Evolutionary conservation across 2,888 invertebrate genomes (phyloP).

Genomic region (Sesia bembeciformis): DNA sequence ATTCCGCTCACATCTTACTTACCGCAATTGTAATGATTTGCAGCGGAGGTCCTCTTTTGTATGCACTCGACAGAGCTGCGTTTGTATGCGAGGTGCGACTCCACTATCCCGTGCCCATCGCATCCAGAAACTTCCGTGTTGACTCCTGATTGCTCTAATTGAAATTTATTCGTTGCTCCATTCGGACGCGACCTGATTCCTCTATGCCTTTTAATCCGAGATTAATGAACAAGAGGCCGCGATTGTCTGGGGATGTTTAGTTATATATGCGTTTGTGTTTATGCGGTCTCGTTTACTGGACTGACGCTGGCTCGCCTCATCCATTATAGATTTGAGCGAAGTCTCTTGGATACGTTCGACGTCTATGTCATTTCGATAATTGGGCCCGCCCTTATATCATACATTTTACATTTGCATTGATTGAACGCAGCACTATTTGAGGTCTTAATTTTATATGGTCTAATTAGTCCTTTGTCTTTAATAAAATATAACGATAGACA

Average conservation of each 20-base stretch:
- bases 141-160: constrained; percentile 61
- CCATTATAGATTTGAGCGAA: constrained; percentile 67
- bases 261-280: constrained; percentile 53
- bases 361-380: constrained; percentile 70
- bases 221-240: constrained; percentile 12
- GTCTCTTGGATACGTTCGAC: constrained; percentile 41
- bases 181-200: constrained; percentile 37
- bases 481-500: no score
- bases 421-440: constrained; percentile 38
- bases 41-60: constrained; percentile 60
- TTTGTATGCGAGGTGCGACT: constrained; percentile 49
- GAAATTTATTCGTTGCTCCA: constrained; percentile 50
- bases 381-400: constrained; percentile 38
- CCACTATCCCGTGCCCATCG: constrained; percentile 45
- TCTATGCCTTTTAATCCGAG: constrained; percentile 19
- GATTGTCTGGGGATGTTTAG: constrained; percentile 34
- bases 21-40: constrained; percentile 69
- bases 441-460: constrained; percentile 35
- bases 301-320: constrained; percentile 64
- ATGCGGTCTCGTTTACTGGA: constrained; percentile 66
- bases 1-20: constrained; percentile 67
- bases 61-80: constrained; percentile 42
- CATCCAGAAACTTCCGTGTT: constrained; percentile 53
- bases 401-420: constrained; percentile 52
- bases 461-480: constrained; percentile 41